Evolutionary conservation across 2,888 invertebrate genomes (phyloP).

Genomic region (Acrocyrtus sp.): DNA sequence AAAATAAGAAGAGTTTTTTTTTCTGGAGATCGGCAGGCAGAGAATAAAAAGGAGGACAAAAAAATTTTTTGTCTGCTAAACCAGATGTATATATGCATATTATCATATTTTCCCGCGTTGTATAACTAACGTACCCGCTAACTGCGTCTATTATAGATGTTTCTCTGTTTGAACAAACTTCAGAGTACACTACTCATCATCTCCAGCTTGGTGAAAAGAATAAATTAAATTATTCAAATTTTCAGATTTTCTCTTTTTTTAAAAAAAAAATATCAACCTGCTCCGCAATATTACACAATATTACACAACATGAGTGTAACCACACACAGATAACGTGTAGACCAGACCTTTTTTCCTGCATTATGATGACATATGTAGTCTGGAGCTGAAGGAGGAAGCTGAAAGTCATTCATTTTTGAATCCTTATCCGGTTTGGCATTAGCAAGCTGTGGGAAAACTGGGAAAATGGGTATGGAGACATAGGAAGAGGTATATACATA

Average conservation of each 20-base stretch:
- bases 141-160: slow-evolving; percentile 51
- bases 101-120: slow-evolving; percentile 14
- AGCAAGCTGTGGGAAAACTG: background rate
- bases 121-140: slow-evolving; percentile 45
- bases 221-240: slow-evolving; percentile 56
- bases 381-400: slow-evolving; percentile 34
- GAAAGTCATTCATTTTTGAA: slow-evolving; percentile 36
- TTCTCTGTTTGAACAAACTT: slow-evolving; percentile 52
- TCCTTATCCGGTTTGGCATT: no score
- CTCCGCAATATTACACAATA: slow-evolving; percentile 5
- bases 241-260: slow-evolving; percentile 47
- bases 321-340: no score
- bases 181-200: slow-evolving; percentile 53
- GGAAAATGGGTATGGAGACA: background rate
- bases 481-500: background rate
- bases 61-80: no score
- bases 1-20: no score
- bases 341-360: slow-evolving; percentile 10
- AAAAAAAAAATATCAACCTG: slow-evolving; percentile 47
- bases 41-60: background rate
- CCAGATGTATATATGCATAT: slow-evolving; percentile 12
- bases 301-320: slow-evolving; percentile 9
- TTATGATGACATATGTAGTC: slow-evolving; percentile 40
- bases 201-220: slow-evolving; percentile 50
- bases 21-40: no score